These are phyloP conservation scores for Bombyx mandarina DNA, from an alignment of 1,140 invertebrate species.

Conservation along the genomic window DNA sequence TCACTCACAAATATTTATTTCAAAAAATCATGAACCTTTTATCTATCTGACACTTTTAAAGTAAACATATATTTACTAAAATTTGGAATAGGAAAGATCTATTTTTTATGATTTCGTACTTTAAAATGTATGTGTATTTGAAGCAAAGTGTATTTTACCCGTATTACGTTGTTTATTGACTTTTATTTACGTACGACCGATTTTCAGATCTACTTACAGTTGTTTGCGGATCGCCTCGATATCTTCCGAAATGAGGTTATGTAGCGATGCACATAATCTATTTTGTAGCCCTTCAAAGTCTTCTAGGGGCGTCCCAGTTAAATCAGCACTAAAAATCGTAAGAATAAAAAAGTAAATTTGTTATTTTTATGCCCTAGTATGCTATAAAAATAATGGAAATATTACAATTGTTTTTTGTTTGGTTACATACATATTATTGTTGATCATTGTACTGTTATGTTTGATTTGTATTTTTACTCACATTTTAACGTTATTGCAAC, in stretches of 20 bases:
- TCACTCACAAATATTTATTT: too few species aligned
- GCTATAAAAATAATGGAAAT: slow-evolving; percentile 4
- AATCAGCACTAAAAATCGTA: slow-evolving; percentile 37
- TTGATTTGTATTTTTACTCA: slow-evolving; percentile 25
- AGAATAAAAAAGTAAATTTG: too few species aligned
- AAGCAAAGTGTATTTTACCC: too few species aligned
- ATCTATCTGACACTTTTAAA: too few species aligned
- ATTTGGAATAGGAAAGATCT: too few species aligned
- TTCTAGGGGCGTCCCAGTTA: slow-evolving; percentile 46
- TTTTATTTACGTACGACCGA: too few species aligned
- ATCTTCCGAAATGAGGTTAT: slow-evolving; percentile 44
- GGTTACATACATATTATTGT: neutral
- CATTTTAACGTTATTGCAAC: slow-evolving; percentile 55
- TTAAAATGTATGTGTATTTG: too few species aligned
- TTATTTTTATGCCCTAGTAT: neutral
- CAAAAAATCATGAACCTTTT: too few species aligned
- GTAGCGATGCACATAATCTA: slow-evolving; percentile 38
- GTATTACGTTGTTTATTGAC: too few species aligned
- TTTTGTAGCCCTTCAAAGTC: slow-evolving; percentile 37
- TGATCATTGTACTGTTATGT: neutral
- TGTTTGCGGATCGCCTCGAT: slow-evolving; percentile 36
- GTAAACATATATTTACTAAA: too few species aligned
- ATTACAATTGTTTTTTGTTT: neutral
- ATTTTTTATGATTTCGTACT: too few species aligned
- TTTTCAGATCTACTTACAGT: slow-evolving; percentile 31